Base-by-base conservation (phyloP, 2,888 invertebrate genomes). In the Temnothorax unifasciatus region DNA sequence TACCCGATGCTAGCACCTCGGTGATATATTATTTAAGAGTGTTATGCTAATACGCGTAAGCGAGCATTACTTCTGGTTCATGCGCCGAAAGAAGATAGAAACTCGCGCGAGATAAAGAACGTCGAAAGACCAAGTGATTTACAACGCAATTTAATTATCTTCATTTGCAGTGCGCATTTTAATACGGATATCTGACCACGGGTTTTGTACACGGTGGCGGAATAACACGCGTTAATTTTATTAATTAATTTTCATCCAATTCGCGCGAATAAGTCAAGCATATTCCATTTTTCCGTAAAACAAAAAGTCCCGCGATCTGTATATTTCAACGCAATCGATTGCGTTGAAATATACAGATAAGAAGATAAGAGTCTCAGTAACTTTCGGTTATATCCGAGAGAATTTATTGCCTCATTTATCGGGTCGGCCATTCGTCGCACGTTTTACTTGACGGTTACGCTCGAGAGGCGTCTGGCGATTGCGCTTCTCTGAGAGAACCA, bases 1-100 rank as follows among this genome's bases (percentile, higher is more conserved):
- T 85, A 84, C 89, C 89, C 90, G 89, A 91, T 92, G 90, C 87
- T 85, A 87, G 84, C 91, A 87, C 87, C 87, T 85, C 85, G 86
- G 92, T 93, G 92, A 93, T 92, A 93, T 92, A 92, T 93, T 92
- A 93, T 92, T 93, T 92, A 91, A 91, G 91, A 92, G 89, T 90
- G 88, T 91, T 93, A 92, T 92, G 92, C 92, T 92, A 92, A 92
- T 92, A 91, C 77, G 69, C 57, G 86, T 86, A 86, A 87, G 86
- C 87, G 87, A 88, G 89, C 90, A 89, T 89, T 91, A 89, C 88
- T 87, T 89, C 79, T 71, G 18, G 79, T 41, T 47, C 52, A 38
- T 34, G 52, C 63, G 74, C 34, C 44, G 29, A 29, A 68, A 44
- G 54, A 34, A 44, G 71, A 25, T 47, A 57, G 71, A 47, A 44